A percentile compares a stretch with the other conserved stretches of the same genome.
Conservation (phyloP, 2,797 vertebrate genomes). For the Chelidonichthys spinosus region DNA sequence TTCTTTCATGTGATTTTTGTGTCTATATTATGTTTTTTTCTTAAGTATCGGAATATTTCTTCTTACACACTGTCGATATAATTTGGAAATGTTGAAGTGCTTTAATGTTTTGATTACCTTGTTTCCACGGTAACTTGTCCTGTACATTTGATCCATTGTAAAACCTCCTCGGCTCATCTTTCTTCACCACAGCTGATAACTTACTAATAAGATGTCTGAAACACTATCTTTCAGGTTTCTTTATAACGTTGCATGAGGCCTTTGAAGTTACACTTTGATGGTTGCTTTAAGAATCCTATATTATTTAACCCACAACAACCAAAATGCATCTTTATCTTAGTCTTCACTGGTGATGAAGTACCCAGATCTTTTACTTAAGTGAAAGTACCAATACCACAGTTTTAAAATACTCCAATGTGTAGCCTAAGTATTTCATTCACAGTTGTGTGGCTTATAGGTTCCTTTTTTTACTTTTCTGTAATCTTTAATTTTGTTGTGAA, state of each 20-base stretch:
- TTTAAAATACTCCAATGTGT: neutral
- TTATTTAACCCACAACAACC: constrained; percentile 2
- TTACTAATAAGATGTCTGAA: neutral
- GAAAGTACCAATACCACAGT: neutral
- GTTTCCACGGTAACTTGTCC: constrained; percentile 34
- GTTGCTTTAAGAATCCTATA: neutral
- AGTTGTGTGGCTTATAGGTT: neutral
- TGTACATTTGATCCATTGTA: constrained; percentile 14
- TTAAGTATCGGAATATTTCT: no score
- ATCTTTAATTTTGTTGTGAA: constrained; percentile 2
- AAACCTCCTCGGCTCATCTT: constrained; percentile 14
- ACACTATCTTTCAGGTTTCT: neutral
- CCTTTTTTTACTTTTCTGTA: neutral
- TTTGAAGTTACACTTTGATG: neutral
- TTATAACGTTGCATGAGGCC: neutral
- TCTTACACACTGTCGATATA: neutral
- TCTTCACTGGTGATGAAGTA: neutral
- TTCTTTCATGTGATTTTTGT: neutral
- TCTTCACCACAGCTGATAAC: neutral
- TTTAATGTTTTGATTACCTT: constrained; percentile 10
- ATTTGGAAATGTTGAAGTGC: no score
- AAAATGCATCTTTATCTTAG: neutral
- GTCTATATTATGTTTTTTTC: no score
- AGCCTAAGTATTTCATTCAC: neutral
- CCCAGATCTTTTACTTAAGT: neutral